These are phyloP conservation scores for Syngnathus typhle DNA, from an alignment of 2,113 vertebrate species.

Conservation along the genomic window DNA sequence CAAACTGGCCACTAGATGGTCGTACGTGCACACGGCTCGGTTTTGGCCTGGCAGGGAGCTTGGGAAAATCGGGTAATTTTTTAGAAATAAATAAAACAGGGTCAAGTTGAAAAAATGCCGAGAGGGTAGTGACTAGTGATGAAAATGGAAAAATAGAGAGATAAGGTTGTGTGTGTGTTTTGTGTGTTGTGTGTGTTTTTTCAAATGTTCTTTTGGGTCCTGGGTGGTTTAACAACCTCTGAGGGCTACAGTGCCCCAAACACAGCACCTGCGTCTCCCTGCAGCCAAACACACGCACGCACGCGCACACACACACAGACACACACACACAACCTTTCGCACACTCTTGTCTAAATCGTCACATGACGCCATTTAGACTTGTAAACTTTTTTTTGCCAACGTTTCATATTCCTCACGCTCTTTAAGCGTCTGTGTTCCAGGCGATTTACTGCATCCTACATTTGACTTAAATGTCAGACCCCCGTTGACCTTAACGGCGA, in stretches of 20 bases:
- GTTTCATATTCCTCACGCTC: conserved; percentile 2
- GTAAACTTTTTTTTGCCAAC: conserved; percentile 13
- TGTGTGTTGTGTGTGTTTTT: background rate
- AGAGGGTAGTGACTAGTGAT: background rate
- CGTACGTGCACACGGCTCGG: background rate
- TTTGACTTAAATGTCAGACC: conserved; percentile 41
- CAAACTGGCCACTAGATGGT: background rate
- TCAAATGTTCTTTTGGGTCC: background rate
- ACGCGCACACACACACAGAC: background rate
- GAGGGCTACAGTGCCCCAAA: background rate
- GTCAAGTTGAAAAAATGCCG: background rate
- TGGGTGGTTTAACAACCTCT: conserved; percentile 3
- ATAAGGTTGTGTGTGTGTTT: background rate
- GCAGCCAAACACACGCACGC: background rate
- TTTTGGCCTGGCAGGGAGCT: background rate
- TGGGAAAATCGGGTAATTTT: background rate
- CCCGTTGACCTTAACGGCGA: conserved; percentile 22
- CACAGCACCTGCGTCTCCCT: conserved; percentile 7
- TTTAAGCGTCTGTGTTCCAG: background rate
- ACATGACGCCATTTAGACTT: background rate
- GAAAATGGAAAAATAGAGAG: conserved; percentile 2
- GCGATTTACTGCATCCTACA: conserved; percentile 12
- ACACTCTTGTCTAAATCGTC: background rate
- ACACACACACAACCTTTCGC: background rate
- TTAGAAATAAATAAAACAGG: background rate